Percentiles rank a stretch among this genome's conserved stretches.
These are phyloP conservation scores for Hyles euphorbiae DNA, from an alignment of 1,140 invertebrate genomes.

Conservation along the genomic window DNA sequence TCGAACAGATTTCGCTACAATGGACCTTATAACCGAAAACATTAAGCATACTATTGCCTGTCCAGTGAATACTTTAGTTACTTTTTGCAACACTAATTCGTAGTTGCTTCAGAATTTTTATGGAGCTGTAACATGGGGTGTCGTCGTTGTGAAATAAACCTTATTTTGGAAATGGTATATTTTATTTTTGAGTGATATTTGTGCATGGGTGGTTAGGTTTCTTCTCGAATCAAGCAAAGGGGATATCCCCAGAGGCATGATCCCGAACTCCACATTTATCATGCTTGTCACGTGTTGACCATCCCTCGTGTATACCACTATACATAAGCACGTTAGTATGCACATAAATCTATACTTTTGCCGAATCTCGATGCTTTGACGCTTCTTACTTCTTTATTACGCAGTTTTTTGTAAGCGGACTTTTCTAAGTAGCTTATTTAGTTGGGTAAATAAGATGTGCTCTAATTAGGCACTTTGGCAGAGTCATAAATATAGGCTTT, in stretches of 20 bases:
- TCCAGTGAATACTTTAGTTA: slow-evolving; percentile 29
- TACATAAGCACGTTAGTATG: slow-evolving; percentile 42
- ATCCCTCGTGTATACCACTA: slow-evolving; percentile 60
- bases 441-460: too few relatives aligned
- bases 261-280: slow-evolving; percentile 65
- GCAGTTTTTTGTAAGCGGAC: slow-evolving; percentile 2
- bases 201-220: slow-evolving; percentile 36
- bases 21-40: slow-evolving; percentile 16
- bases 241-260: slow-evolving; percentile 59
- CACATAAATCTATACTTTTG: slow-evolving; percentile 32
- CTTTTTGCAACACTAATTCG: slow-evolving; percentile 61
- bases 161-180: slow-evolving; percentile 23
- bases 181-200: slow-evolving; percentile 27
- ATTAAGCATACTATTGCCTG: slow-evolving; percentile 22
- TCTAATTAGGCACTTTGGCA: too few relatives aligned
- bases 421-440: too few relatives aligned
- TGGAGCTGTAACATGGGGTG: slow-evolving; percentile 28
- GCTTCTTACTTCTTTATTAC: slow-evolving; percentile 15
- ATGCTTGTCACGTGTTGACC: slow-evolving; percentile 70
- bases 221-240: slow-evolving; percentile 41
- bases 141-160: slow-evolving; percentile 22
- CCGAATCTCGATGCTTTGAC: slow-evolving; percentile 12
- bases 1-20: background rate
- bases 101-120: slow-evolving; percentile 48
- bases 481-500: too few relatives aligned